A percentile compares a stretch with the other conserved stretches of the same genome.
These are phyloP conservation scores for Protaetia brevitarsis DNA, from an alignment of 1,140 invertebrate species.

Conservation along the genomic window DNA sequence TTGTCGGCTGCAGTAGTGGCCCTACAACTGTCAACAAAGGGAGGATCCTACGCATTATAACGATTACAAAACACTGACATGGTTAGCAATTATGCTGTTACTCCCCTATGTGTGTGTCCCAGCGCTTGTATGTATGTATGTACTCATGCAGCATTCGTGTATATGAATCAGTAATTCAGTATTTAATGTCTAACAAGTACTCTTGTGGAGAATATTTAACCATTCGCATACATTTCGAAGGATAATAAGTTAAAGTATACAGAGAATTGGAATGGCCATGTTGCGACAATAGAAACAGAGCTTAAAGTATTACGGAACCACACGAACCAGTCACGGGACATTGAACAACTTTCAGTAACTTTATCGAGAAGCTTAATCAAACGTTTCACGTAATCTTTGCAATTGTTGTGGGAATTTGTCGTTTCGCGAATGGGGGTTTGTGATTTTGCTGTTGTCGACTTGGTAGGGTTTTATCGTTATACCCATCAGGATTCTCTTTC, in stretches of 20 bases:
- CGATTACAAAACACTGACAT: no score
- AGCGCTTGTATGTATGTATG: no score
- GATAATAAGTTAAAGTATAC: background rate
- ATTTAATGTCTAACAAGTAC: no score
- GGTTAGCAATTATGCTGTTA: no score
- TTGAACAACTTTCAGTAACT: background rate
- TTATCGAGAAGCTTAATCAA: background rate
- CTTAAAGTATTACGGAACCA: slow-evolving; percentile 5
- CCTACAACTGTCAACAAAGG: no score
- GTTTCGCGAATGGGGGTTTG: background rate
- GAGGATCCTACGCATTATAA: no score
- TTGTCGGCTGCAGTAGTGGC: no score
- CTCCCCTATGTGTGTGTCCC: no score
- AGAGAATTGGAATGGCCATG: background rate
- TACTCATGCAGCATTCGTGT: no score
- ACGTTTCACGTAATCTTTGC: slow-evolving; percentile 4
- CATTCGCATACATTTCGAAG: background rate
- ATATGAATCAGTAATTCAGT: background rate
- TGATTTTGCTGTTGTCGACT: background rate
- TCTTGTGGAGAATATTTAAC: no score
- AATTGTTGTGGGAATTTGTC: background rate
- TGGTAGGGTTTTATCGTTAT: background rate
- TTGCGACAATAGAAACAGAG: background rate
- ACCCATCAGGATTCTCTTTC: background rate
- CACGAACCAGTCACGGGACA: background rate